phyloP scores from a whole-genome alignment of 1,140 invertebrate genomes.

The Apolygus lucorum region DNA sequence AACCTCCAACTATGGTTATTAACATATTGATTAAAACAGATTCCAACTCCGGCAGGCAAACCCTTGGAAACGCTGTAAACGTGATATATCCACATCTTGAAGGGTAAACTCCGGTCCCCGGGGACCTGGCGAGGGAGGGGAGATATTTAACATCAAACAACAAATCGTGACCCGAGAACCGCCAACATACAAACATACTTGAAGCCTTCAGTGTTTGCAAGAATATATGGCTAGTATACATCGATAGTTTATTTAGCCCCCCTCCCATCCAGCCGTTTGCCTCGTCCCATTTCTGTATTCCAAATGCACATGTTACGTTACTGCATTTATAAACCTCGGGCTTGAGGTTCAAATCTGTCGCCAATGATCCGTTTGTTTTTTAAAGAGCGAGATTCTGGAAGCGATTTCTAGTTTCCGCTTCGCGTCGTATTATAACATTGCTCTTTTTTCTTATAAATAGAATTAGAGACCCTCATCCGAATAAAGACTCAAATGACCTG shows the following conservation, averaged over 20 bases:
- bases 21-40: neutral
- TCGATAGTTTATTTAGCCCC: slow-evolving; percentile 8
- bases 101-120: neutral
- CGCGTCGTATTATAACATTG: no score
- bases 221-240: neutral
- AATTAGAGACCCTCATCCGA: no score
- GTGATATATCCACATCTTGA: slow-evolving; percentile 10
- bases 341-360: neutral
- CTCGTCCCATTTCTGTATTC: no score
- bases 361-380: neutral
- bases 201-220: neutral
- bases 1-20: neutral
- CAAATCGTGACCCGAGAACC: slow-evolving; percentile 8
- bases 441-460: no score
- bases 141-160: slow-evolving; percentile 12
- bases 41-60: neutral
- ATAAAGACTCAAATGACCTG: no score
- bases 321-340: neutral
- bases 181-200: neutral
- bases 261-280: neutral
- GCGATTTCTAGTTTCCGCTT: no score
- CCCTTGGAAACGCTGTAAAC: neutral
- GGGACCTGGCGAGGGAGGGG: neutral
- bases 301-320: neutral
- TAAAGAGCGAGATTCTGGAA: neutral